Conservation (phyloP, 2,113 vertebrate genomes). For the Nestor notabilis region DNA sequence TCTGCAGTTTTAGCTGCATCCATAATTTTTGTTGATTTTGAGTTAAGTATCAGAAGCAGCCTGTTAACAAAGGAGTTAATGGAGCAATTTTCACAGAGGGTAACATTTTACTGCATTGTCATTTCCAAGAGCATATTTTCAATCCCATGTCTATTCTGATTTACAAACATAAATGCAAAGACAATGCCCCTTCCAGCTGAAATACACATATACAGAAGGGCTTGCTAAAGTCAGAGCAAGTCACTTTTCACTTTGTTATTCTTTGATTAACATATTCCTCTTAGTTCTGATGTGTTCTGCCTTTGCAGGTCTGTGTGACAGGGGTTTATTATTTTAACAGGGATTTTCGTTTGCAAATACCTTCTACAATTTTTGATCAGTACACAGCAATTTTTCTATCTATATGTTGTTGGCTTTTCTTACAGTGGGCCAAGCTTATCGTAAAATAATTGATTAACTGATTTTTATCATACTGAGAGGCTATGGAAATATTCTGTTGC, state of each 20-base stretch:
- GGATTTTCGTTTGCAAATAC: constrained; percentile 15
- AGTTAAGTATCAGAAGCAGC: background rate
- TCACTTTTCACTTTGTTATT: background rate
- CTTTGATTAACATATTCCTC: background rate
- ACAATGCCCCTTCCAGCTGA: background rate
- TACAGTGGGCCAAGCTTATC: background rate
- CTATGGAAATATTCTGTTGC: background rate
- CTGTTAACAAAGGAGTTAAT: background rate
- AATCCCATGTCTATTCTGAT: background rate
- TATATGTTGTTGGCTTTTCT: no score
- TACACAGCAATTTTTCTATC: background rate
- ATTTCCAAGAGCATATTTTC: constrained; percentile 27
- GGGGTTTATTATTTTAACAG: background rate
- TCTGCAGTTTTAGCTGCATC: background rate
- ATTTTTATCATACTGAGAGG: constrained; percentile 10
- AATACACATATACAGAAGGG: background rate
- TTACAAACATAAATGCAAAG: constrained; percentile 1
- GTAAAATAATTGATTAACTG: constrained; percentile 2
- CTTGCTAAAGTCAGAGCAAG: background rate
- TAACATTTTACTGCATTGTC: background rate
- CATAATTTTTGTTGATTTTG: constrained; percentile 17
- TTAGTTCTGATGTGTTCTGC: background rate
- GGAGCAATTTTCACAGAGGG: constrained; percentile 16
- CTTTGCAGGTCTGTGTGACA: background rate
- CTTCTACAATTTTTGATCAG: background rate